Evolutionary conservation across 2,113 vertebrate genomes (phyloP), one percentile per base, ranked within the genome.

Genomic region (Reinhardtius hippoglossoides): DNA sequence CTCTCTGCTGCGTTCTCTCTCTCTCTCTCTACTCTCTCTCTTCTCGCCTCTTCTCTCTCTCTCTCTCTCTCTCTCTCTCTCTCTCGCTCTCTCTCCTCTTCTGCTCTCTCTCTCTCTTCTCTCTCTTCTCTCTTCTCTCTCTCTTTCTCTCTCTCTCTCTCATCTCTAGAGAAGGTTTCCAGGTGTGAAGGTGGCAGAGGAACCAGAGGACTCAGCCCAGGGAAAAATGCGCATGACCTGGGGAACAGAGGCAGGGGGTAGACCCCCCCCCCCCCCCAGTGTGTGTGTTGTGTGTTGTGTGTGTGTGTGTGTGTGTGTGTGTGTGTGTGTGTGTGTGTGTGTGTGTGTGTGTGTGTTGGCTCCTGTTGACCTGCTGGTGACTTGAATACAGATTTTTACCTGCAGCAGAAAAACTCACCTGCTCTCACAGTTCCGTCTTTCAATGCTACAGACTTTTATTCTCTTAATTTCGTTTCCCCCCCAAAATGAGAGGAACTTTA

Each of bases 171-270:
- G n/a, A n/a, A n/a, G n/a, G n/a, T n/a, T n/a, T 89, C 76, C 87
- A 91, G 85, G 81, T 88, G 85, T 87, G 58, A 76, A 52, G 75
- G 56, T 86, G 87, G 73, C 70, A 66, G 86, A 62, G 68, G 71
- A 66, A 57, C 69, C 60, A 62, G 68, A 42, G 71, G 67, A 74
- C 59, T 65, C 91, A 92, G 93, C 79, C 89, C 87, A 74, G 83
- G 73, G 87, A 75, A 62, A 80, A 80, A 94, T 93, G 92, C 91
- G 86, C 92, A 92, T 94, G 75, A 83, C 92, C 87, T 81, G 71
- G 67, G 87, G 91, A 78, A 68, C 40, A 40, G 50, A 81, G 76
- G 85, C 78, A 81, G 83, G 77, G 82, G 83, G 86, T 55, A 5
- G 4, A 21, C n/a, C n/a, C n/a, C n/a, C 50, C 67, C 61, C 23